Evolutionary conservation across 2,797 vertebrate species (phyloP).

Genomic region (Arremon aurantiirostris): DNA sequence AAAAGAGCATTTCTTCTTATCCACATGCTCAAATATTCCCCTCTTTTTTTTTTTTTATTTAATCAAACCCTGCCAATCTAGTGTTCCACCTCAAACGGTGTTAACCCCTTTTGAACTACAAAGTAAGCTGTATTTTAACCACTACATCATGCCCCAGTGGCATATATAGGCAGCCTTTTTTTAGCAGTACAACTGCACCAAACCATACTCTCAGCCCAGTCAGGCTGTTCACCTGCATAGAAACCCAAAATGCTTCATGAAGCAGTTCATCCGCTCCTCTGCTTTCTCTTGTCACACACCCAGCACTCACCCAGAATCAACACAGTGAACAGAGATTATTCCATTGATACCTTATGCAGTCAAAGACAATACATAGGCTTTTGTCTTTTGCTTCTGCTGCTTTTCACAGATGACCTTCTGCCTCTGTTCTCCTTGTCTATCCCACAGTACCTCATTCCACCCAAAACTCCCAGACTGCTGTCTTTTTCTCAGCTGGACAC

Average conservation of each 20-base stretch:
- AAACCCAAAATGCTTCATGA: fast-evolving
- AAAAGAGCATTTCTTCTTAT: background rate
- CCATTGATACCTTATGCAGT: fast-evolving
- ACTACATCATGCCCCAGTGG: fast-evolving
- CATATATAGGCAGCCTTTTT: fast-evolving
- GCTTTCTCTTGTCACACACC: background rate
- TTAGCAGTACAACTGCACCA: background rate
- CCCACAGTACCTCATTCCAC: background rate
- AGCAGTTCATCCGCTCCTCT: background rate
- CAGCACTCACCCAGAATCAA: background rate
- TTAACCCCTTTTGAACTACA: background rate
- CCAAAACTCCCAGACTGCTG: background rate
- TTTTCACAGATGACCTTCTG: background rate
- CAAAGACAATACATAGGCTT: fast-evolving
- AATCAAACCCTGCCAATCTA: background rate
- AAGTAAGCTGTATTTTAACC: background rate
- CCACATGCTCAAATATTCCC: background rate
- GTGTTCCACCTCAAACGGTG: background rate
- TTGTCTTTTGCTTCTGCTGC: background rate
- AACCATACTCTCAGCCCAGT: background rate
- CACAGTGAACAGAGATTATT: background rate
- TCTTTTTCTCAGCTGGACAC: background rate
- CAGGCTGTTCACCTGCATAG: no score
- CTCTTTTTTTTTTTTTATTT: background rate
- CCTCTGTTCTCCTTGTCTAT: background rate